A percentile compares a stretch with the other conserved stretches of the same genome.
Evolutionary conservation across 2,888 invertebrate genomes (phyloP).

Genomic region (Dolichomitus sp.): DNA sequence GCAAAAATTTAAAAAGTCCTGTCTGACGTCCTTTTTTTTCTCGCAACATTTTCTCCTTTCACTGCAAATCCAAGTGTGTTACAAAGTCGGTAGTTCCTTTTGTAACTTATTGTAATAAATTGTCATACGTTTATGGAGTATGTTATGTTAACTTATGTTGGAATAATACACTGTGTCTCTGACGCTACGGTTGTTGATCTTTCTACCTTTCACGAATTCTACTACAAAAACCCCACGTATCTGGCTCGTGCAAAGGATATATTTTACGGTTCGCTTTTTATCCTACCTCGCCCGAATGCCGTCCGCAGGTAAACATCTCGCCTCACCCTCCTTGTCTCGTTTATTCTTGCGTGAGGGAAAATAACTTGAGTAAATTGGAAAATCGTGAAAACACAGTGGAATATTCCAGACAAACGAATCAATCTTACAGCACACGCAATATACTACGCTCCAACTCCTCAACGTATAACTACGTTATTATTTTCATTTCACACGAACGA

Average conservation of each 20-base stretch:
- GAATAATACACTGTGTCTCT: neutral
- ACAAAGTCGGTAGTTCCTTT: neutral
- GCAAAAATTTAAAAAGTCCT: neutral
- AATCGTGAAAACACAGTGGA: slow-evolving; percentile 10
- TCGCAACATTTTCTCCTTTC: neutral
- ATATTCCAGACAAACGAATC: slow-evolving; percentile 20
- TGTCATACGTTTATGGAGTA: no score
- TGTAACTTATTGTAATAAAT: neutral
- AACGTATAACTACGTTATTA: neutral
- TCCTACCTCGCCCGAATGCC: slow-evolving; percentile 26
- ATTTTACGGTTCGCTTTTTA: slow-evolving; percentile 61
- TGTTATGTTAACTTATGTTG: neutral
- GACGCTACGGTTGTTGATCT: neutral
- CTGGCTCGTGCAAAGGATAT: slow-evolving; percentile 66
- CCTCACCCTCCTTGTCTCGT: slow-evolving; percentile 1
- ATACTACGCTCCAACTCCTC: neutral
- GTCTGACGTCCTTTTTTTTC: neutral
- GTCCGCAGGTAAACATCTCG: neutral
- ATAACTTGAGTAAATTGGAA: slow-evolving; percentile 19
- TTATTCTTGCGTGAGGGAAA: slow-evolving; percentile 52
- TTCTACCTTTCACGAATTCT: neutral
- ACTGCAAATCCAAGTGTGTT: neutral
- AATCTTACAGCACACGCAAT: slow-evolving; percentile 29
- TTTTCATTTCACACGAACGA: slow-evolving; percentile 11
- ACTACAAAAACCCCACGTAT: neutral